These are phyloP conservation scores for Labroides dimidiatus DNA, from an alignment of 2,797 vertebrate species.

Conservation along the genomic window DNA sequence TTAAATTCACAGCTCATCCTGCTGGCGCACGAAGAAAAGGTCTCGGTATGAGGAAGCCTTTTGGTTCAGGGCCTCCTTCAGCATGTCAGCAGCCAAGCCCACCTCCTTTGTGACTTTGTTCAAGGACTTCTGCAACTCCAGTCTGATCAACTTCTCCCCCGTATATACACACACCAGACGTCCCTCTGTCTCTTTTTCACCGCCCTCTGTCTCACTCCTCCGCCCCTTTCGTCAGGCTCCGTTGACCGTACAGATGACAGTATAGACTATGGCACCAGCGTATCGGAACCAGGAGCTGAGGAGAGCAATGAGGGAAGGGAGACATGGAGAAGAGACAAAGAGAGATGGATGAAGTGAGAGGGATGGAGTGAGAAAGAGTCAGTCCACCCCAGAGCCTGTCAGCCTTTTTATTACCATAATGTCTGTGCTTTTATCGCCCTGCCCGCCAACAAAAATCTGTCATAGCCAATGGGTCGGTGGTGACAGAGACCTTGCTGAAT, in stretches of 20 bases:
- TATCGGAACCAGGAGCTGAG: constrained; percentile 62
- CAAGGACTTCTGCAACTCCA: constrained; percentile 73
- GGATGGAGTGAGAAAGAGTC: constrained; percentile 34
- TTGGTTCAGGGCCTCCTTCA: constrained; percentile 38
- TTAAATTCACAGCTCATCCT: constrained; percentile 58
- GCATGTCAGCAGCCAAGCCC: constrained; percentile 33
- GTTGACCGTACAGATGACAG: constrained; percentile 70
- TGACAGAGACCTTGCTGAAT: constrained; percentile 47
- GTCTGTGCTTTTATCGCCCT: constrained; percentile 68
- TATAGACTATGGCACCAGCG: constrained; percentile 58
- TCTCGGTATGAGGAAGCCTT: constrained; percentile 38
- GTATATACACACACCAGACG: constrained; percentile 40
- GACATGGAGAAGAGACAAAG: constrained; percentile 54
- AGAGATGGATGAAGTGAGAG: constrained; percentile 62
- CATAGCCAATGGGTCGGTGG: constrained; percentile 54
- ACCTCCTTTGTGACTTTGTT: constrained; percentile 68
- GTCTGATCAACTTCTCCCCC: constrained; percentile 55
- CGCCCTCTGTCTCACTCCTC: constrained; percentile 48
- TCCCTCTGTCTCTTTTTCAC: constrained; percentile 44
- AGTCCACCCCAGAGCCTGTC: constrained; percentile 53
- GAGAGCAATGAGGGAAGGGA: constrained; percentile 47
- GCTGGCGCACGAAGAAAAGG: constrained; percentile 41
- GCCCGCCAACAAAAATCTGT: constrained; percentile 56
- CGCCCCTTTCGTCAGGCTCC: constrained; percentile 67
- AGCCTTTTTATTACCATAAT: constrained; percentile 70